phyloP scores from a whole-genome alignment of 2,888 invertebrate genomes.

The Limnephilus auricula region DNA sequence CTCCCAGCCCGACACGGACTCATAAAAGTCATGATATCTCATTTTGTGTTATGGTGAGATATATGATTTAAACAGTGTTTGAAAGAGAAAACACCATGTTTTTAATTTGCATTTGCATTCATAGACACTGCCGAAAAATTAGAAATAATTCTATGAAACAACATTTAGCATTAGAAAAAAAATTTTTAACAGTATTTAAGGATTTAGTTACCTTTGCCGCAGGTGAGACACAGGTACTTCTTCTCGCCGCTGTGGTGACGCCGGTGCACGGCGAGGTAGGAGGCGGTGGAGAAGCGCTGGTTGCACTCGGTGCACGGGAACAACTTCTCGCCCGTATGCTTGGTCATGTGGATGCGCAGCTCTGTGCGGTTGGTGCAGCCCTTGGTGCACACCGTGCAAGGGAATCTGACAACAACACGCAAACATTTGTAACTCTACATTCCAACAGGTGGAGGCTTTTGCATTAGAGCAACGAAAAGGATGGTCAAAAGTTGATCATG shows the following conservation, averaged over 20 bases:
- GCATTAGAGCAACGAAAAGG: too few relatives aligned
- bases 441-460: neutral
- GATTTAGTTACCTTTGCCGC: constrained; percentile 71
- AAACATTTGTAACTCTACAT: neutral
- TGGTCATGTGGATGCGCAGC: constrained; percentile 73
- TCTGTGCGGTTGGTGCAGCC: constrained; percentile 75
- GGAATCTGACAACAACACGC: constrained; percentile 70
- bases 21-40: too few relatives aligned
- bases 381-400: constrained; percentile 74
- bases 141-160: too few relatives aligned
- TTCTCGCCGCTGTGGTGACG: constrained; percentile 73
- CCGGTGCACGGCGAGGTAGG: constrained; percentile 74
- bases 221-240: constrained; percentile 72
- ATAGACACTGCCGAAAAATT: too few relatives aligned
- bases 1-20: too few relatives aligned
- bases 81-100: too few relatives aligned
- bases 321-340: constrained; percentile 75
- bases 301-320: constrained; percentile 73
- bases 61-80: too few relatives aligned
- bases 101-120: too few relatives aligned
- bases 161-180: too few relatives aligned
- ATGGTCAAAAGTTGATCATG: too few relatives aligned
- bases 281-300: constrained; percentile 74
- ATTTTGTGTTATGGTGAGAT: too few relatives aligned
- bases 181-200: neutral